phyloP scores from a whole-genome alignment of 2,888 invertebrate genomes.

The Selenia dentaria region DNA sequence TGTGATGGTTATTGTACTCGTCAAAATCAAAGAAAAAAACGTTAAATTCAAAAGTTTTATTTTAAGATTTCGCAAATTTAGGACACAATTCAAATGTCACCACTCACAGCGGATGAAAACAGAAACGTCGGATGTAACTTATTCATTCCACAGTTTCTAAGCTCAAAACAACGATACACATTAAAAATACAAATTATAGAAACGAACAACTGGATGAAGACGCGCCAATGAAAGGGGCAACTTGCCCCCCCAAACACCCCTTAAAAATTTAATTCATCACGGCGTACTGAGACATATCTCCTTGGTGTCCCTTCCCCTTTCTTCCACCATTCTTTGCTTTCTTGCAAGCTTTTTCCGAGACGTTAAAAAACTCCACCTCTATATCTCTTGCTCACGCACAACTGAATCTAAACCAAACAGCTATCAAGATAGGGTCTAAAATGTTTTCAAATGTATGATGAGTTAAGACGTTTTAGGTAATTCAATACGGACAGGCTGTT shows the following conservation, averaged over 20 bases:
- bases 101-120: too few relatives aligned
- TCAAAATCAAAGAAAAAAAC: too few relatives aligned
- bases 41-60: too few relatives aligned
- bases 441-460: conserved; percentile 8
- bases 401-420: conserved; percentile 29
- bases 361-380: conserved; percentile 49
- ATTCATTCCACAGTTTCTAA: conserved; percentile 11
- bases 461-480: conserved; percentile 48
- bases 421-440: rapidly evolving
- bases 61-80: too few relatives aligned
- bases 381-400: conserved; percentile 37
- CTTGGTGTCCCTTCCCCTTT: conserved; percentile 77
- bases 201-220: conserved; percentile 73
- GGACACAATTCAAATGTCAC: too few relatives aligned
- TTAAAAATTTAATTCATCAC: conserved; percentile 85
- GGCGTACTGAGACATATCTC: conserved; percentile 79
- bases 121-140: too few relatives aligned
- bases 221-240: conserved; percentile 75
- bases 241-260: conserved; percentile 67
- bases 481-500: conserved; percentile 66
- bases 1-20: too few relatives aligned
- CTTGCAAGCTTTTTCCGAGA: conserved; percentile 80
- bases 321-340: conserved; percentile 82
- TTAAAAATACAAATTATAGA: conserved; percentile 75
- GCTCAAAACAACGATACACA: conserved; percentile 40